Base-by-base conservation (phyloP, 2,113 vertebrate species). In the Terrapene triunguis region DNA sequence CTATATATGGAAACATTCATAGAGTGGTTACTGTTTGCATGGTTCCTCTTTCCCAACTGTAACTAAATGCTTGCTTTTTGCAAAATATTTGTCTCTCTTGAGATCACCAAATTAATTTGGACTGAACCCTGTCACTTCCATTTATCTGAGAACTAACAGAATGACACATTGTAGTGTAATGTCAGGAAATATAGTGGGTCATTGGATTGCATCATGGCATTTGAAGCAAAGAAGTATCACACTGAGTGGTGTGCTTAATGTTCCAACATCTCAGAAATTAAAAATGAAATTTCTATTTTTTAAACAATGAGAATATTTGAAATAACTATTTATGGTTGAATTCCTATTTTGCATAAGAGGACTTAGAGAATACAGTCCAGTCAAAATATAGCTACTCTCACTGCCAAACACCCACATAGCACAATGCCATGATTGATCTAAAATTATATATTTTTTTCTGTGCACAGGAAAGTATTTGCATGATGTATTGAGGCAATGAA, bases 151-250 rank as follows among this genome's bases (percentile, higher is more conserved):
- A 38, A 53, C 3, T 87, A 74, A 25, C 1, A 3, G 81, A 86
- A 3, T 81, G 76, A 22, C 83, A 48, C 13, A 6, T 11, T 29
- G 8, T 50, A 69, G 3, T 22, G 24, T 51, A 44, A 72, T n/a
- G 5, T 38, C 27, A 85, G 91, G 62, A 85, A 93, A 55, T 48
- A 4, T 38, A 87, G 35, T 0, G 0, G 86, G 47, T 57, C 5
- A 24, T 87, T 82, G 24, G 32, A 79, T 29, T 84, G 80, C 5
- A 22, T 32, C 53, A 0, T 0, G 17, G 53, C 3, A n/a, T 74
- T 87, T 85, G 16, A 54, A 53, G 21, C 6, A 48, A 42, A n/a
- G 2, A 74, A 7, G 5, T 32, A 93, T 59, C 3, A 35, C 1
- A 27, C 3, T 16, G 5, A 50, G 3, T 47, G 79, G 57, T 76